Evolutionary conservation across 2,113 vertebrate species (phyloP).

Genomic region (Tautogolabrus adspersus): DNA sequence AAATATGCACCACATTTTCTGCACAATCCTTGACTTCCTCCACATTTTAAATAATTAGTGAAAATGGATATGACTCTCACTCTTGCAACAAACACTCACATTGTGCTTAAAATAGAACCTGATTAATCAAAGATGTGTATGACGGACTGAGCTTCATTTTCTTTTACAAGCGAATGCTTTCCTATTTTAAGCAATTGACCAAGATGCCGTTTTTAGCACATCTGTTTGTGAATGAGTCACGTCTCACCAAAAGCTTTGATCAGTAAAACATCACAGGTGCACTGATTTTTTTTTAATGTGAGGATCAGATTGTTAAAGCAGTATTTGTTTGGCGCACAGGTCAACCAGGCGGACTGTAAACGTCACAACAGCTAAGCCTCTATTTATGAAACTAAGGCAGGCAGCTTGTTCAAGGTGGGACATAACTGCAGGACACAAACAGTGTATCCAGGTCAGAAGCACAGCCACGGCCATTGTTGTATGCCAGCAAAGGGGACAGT

Average conservation of each 20-base stretch:
- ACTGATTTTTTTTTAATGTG: not conserved
- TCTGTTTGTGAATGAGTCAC: slow-evolving; percentile 40
- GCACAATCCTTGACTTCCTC: not conserved
- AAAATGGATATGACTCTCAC: not conserved
- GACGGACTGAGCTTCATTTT: slow-evolving; percentile 5
- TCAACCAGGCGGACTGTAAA: slow-evolving; percentile 8
- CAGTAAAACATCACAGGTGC: not conserved
- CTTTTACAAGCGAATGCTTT: slow-evolving; percentile 18
- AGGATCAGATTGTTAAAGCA: not conserved
- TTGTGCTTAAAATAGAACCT: slow-evolving; percentile 30
- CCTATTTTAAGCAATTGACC: slow-evolving; percentile 49
- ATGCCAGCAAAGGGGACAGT: not conserved
- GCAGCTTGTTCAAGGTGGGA: slow-evolving; percentile 54
- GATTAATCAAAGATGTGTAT: slow-evolving; percentile 19
- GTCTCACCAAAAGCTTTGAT: slow-evolving; percentile 5
- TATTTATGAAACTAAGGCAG: slow-evolving; percentile 43
- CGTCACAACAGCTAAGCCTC: slow-evolving; percentile 38
- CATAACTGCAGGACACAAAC: slow-evolving; percentile 29
- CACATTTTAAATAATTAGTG: not conserved
- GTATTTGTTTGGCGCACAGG: slow-evolving; percentile 2
- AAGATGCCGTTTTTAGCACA: slow-evolving; percentile 41
- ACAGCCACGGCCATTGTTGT: slow-evolving; percentile 24
- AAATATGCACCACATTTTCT: not conserved
- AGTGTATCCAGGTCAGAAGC: slow-evolving; percentile 29
- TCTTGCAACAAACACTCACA: slow-evolving; percentile 7